Base-by-base conservation (phyloP, 2,888 invertebrate genomes). In the Eupeodes luniger region DNA sequence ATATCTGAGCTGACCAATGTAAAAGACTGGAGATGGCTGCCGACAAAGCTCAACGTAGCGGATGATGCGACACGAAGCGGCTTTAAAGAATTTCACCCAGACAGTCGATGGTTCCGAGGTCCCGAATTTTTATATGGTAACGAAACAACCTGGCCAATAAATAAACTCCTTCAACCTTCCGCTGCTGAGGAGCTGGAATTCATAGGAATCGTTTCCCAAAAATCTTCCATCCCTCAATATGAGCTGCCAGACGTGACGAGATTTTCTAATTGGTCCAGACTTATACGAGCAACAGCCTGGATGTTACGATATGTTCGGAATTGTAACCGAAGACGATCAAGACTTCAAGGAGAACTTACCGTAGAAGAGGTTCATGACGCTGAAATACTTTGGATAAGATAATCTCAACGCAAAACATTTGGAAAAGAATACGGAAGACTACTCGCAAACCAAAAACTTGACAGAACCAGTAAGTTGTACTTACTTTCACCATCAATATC, bases 251-350 rank as follows among this genome's bases (percentile, higher is more conserved):
- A 27, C 12, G 66, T 49, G 49, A 49, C 66, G 12, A 66, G 34
- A 27, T 66, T 47, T 27, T 66, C 49, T 0, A 49, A 47, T 11
- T 51, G 66, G 66, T 27, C 19, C 4, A 44, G 49, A 47, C 19
- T 66, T 12, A 51, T 66, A 51, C 44, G 66, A 14, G 47, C 66
- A 19, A 47, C 49, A 5, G 49, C 66, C 14, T 66, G 49, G 66
- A 66, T 66, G 5, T 14, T 66, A 27, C 66, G 66, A 47, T 61
- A 61, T 12, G n/a, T 36, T 14, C 5, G 59, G 12, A 61, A 61
- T 12, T 61, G 59, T 12, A 61, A 61, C 14, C 6, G 6, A 14
- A 36, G 36, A 36, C 59, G 14, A 36, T 36, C 0, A 61, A 61
- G 12, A 61, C 12, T 14, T 61, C 59, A 5, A 61, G 59, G 59